These are phyloP conservation scores for Apantesis nais DNA, from an alignment of 2,888 invertebrate species.

Conservation along the genomic window DNA sequence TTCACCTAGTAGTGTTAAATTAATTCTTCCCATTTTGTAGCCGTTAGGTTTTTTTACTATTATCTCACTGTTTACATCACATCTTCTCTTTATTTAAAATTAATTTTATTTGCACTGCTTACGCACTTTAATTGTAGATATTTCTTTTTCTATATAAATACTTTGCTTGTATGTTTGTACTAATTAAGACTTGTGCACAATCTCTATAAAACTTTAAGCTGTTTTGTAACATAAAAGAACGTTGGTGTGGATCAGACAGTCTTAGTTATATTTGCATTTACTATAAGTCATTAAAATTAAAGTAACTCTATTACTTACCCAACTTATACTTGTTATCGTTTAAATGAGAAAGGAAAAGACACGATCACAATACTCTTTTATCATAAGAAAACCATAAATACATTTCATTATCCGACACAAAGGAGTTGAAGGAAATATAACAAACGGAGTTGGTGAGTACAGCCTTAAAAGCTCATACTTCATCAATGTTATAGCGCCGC, in stretches of 20 bases:
- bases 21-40: slow-evolving; percentile 44
- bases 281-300: slow-evolving; percentile 31
- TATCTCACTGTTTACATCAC: slow-evolving; percentile 43
- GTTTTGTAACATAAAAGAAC: slow-evolving; percentile 11
- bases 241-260: slow-evolving; percentile 31
- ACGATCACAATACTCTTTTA: slow-evolving; percentile 17
- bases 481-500: slow-evolving; percentile 91
- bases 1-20: slow-evolving; percentile 49
- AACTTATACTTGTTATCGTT: slow-evolving; percentile 43
- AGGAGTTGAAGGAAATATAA: slow-evolving; percentile 35
- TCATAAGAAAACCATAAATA: slow-evolving; percentile 19
- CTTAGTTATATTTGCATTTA: slow-evolving; percentile 26
- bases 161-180: slow-evolving; percentile 56
- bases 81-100: slow-evolving; percentile 40
- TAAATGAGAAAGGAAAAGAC: slow-evolving; percentile 32
- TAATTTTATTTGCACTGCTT: slow-evolving; percentile 76
- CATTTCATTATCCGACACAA: slow-evolving; percentile 25
- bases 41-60: slow-evolving; percentile 44
- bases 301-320: slow-evolving; percentile 35
- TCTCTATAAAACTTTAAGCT: slow-evolving; percentile 4
- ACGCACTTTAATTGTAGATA: slow-evolving; percentile 64
- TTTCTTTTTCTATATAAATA: slow-evolving; percentile 48
- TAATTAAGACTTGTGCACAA: slow-evolving; percentile 31
- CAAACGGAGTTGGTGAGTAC: slow-evolving; percentile 54
- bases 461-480: slow-evolving; percentile 65